These are phyloP conservation scores for Automeris io DNA, from an alignment of 2,888 invertebrate genomes.

Conservation along the genomic window DNA sequence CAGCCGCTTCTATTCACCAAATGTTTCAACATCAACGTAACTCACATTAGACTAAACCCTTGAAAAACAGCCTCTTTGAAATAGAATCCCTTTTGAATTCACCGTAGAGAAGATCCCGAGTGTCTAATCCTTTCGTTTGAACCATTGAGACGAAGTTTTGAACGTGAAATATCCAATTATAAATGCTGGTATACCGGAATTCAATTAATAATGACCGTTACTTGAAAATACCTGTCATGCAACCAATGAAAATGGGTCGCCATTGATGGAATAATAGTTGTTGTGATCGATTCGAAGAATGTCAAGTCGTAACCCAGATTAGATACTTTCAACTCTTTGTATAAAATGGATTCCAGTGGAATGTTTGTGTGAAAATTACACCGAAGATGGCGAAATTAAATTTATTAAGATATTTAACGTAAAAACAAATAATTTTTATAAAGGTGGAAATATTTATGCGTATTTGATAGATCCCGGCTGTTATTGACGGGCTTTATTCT, in stretches of 20 bases:
- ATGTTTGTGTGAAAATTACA: too few species aligned
- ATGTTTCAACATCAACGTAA: conserved; percentile 63
- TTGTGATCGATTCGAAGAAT: conserved; percentile 25
- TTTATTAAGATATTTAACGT: too few species aligned
- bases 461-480: too few species aligned
- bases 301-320: too few species aligned
- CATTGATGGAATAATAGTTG: conserved; percentile 30
- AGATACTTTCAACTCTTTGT: too few species aligned
- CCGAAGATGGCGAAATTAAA: too few species aligned
- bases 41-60: conserved; percentile 62
- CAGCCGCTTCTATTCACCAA: conserved; percentile 51
- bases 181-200: conserved; percentile 7
- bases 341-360: too few species aligned
- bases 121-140: conserved; percentile 1
- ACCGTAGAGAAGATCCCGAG: conserved; percentile 24
- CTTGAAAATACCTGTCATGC: conserved; percentile 23
- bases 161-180: conserved; percentile 4
- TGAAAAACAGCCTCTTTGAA: conserved; percentile 56
- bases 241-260: conserved; percentile 30
- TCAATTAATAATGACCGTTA: conserved; percentile 3
- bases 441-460: too few species aligned
- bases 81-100: conserved; percentile 40
- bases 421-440: too few species aligned
- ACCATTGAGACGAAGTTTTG: conserved; percentile 1
- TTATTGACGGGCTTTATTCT: too few species aligned